Conservation (phyloP, 2,113 vertebrate genomes). For the Sus scrofa region DNA sequence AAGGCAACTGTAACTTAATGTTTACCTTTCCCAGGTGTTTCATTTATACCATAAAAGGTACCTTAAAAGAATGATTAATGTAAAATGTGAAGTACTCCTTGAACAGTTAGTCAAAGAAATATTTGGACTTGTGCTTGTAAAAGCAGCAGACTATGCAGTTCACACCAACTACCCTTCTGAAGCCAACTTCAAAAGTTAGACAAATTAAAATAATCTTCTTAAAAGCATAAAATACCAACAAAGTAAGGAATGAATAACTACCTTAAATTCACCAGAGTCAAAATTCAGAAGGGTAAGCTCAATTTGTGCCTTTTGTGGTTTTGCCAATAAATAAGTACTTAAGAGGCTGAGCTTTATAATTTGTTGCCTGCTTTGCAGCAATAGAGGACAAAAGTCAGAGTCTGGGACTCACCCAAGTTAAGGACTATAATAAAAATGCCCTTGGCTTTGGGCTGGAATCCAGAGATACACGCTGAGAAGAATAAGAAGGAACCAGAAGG, state of each 20-base stretch:
- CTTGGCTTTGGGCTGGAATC: not conserved
- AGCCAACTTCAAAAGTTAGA: conserved; percentile 30
- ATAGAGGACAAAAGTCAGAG: not conserved
- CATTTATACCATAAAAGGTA: not conserved
- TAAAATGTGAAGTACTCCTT: conserved; percentile 43
- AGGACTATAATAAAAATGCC: not conserved
- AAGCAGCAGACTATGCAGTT: conserved; percentile 8
- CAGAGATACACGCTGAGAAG: not conserved
- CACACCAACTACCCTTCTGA: not conserved
- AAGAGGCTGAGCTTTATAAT: not conserved
- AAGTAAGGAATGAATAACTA: not conserved
- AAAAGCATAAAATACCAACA: conserved; percentile 49
- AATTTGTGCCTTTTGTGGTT: conserved; percentile 19
- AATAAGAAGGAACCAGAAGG: not conserved
- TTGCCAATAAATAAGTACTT: not conserved
- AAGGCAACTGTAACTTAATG: not conserved
- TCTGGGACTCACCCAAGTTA: not conserved
- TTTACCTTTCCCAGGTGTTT: conserved; percentile 19
- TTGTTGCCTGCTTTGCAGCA: not conserved
- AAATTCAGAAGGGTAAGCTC: not conserved
- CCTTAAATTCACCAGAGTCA: not conserved
- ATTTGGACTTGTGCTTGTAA: not conserved
- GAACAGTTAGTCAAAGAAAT: conserved; percentile 9
- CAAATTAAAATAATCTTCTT: not conserved
- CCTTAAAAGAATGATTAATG: not conserved